phyloP scores from a whole-genome alignment of 1,140 invertebrate genomes.

The Euwallacea similis region DNA sequence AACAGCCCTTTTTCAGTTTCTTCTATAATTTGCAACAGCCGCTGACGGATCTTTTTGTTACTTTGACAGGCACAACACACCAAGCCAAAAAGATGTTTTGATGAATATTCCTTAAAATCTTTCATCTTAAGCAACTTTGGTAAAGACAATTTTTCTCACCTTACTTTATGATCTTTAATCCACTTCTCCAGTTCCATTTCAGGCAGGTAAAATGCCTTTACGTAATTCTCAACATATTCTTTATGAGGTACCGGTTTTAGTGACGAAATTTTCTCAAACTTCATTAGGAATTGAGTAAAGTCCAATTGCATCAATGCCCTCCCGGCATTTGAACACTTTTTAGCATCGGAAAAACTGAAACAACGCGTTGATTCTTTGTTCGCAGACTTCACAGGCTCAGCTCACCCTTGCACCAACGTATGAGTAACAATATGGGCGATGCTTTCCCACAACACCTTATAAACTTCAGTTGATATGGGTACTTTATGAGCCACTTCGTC shows the following conservation, averaged over 20 bases:
- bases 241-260: conserved; percentile 84
- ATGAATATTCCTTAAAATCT: conserved; percentile 75
- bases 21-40: conserved; percentile 74
- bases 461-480: conserved; percentile 70
- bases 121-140: not conserved
- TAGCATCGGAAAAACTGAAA: conserved; percentile 80
- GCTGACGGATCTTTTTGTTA: conserved; percentile 83
- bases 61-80: conserved; percentile 85
- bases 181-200: conserved; percentile 86
- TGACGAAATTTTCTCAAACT: conserved; percentile 83
- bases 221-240: conserved; percentile 90
- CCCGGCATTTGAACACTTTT: conserved; percentile 95
- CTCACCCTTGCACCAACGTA: conserved; percentile 89
- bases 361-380: not conserved
- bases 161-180: conserved; percentile 79
- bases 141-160: conserved; percentile 34
- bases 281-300: conserved; percentile 91
- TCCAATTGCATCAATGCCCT: conserved; percentile 97
- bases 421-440: conserved; percentile 81
- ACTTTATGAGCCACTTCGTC: conserved; percentile 68
- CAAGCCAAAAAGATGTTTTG: conserved; percentile 82
- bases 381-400: conserved; percentile 10
- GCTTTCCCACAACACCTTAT: conserved; percentile 81
- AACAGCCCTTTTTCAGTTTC: conserved; percentile 53
- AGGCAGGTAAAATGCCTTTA: conserved; percentile 95